Evolutionary conservation across 1,140 invertebrate species (phyloP).

Genomic region (Drosophila virilis): DNA sequence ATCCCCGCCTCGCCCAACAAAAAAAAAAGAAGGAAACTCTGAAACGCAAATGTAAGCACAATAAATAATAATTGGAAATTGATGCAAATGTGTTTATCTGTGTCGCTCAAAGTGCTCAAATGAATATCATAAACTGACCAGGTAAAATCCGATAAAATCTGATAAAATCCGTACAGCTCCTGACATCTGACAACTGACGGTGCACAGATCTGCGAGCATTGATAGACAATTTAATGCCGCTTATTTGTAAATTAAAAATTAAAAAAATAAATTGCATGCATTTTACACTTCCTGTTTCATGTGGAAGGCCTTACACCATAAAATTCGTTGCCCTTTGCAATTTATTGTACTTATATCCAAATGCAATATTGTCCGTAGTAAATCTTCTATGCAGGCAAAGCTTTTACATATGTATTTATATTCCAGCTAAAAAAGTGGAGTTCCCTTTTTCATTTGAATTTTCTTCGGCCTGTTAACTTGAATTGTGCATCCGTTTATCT

Average conservation of each 20-base stretch:
- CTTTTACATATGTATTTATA: constrained; percentile 27
- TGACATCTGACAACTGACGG: constrained; percentile 49
- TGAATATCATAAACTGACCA: constrained; percentile 63
- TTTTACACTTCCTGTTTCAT: background rate
- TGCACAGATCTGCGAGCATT: constrained; percentile 25
- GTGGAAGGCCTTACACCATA: too few relatives aligned
- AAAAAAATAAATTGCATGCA: too few relatives aligned
- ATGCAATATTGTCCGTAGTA: background rate
- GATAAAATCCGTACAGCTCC: constrained; percentile 19
- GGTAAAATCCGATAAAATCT: constrained; percentile 41
- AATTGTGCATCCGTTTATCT: background rate
- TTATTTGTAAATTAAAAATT: background rate
- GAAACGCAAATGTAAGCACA: constrained; percentile 62
- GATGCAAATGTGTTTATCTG: constrained; percentile 59
- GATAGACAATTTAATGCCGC: constrained; percentile 37
- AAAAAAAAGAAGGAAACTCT: constrained; percentile 53
- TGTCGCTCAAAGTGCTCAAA: constrained; percentile 46
- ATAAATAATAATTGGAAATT: constrained; percentile 65
- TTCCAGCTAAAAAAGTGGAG: background rate
- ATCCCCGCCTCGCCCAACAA: too few relatives aligned
- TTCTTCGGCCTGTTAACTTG: background rate
- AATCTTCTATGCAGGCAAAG: constrained; percentile 27
- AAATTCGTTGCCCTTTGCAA: background rate
- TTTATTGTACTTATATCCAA: too few relatives aligned
- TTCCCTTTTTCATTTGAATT: background rate